A percentile compares a stretch with the other conserved stretches of the same genome.
Conservation (phyloP, 2,113 vertebrate species). For the Irena cyanogastra region DNA sequence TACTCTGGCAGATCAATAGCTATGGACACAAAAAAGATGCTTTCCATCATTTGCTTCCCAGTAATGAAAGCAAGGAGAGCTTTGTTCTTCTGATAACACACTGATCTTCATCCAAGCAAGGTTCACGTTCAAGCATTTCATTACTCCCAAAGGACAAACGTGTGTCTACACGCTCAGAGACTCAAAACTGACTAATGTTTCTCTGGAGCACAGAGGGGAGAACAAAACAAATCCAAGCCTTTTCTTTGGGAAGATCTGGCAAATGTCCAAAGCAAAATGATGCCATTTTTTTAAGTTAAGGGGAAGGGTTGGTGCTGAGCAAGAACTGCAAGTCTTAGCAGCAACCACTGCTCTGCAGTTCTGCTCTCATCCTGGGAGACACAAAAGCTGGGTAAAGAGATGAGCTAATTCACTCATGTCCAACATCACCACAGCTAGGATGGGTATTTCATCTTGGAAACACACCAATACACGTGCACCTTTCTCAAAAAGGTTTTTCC, state of each 20-base stretch:
- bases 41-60: not conserved
- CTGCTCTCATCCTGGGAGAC: not conserved
- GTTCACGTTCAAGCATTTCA: not conserved
- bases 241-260: not conserved
- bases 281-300: not conserved
- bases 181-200: not conserved
- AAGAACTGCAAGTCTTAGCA: not conserved
- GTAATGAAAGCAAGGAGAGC: not conserved
- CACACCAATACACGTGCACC: not conserved
- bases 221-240: not conserved
- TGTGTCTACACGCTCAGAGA: not conserved
- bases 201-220: not conserved
- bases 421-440: not conserved
- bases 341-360: not conserved
- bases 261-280: not conserved
- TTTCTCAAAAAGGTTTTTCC: not conserved
- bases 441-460: not conserved
- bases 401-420: not conserved
- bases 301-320: not conserved
- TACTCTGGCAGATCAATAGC: not conserved
- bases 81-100: not conserved
- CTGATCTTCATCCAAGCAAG: not conserved
- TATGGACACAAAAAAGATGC: not conserved
- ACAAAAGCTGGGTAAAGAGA: not conserved
- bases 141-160: not conserved